A percentile compares a stretch with the other conserved stretches of the same genome.
Conservation (phyloP, 1,140 invertebrate genomes). For the Epicauta chinensis region DNA sequence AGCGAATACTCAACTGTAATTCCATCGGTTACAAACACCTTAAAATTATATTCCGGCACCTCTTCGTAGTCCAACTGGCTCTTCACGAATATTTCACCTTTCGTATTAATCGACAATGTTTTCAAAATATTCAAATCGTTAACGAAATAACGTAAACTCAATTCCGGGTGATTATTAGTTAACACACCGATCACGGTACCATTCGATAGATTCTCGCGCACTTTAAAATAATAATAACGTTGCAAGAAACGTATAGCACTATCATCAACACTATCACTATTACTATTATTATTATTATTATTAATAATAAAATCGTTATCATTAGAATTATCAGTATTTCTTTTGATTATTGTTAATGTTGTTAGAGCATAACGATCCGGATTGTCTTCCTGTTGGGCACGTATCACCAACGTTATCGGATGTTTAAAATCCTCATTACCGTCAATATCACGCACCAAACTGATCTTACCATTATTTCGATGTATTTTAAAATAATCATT, state of each 20-base stretch:
- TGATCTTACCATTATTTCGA: constrained; percentile 48
- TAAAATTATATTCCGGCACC: constrained; percentile 62
- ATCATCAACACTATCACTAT: neutral
- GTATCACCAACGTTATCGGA: constrained; percentile 69
- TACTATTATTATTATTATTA: neutral
- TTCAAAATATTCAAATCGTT: constrained; percentile 59
- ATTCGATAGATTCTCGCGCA: constrained; percentile 68
- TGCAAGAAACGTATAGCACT: constrained; percentile 59
- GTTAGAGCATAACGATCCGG: constrained; percentile 78
- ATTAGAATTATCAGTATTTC: constrained; percentile 8
- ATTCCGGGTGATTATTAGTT: constrained; percentile 53
- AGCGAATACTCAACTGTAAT: constrained; percentile 51
- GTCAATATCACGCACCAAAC: constrained; percentile 52
- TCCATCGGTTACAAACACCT: constrained; percentile 80
- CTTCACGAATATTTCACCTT: constrained; percentile 73
- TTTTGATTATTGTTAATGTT: constrained; percentile 58
- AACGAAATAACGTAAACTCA: constrained; percentile 56
- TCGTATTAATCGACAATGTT: constrained; percentile 65
- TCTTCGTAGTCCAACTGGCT: constrained; percentile 76
- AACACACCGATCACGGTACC: constrained; percentile 62
- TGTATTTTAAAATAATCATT: constrained; percentile 46
- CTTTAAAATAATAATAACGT: constrained; percentile 61
- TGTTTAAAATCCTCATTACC: constrained; percentile 53
- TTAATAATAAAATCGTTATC: too few relatives aligned
- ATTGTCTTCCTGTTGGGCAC: constrained; percentile 64